Evolutionary conservation across 2,113 vertebrate genomes (phyloP).

Genomic region (Xyliphius kryptos): DNA sequence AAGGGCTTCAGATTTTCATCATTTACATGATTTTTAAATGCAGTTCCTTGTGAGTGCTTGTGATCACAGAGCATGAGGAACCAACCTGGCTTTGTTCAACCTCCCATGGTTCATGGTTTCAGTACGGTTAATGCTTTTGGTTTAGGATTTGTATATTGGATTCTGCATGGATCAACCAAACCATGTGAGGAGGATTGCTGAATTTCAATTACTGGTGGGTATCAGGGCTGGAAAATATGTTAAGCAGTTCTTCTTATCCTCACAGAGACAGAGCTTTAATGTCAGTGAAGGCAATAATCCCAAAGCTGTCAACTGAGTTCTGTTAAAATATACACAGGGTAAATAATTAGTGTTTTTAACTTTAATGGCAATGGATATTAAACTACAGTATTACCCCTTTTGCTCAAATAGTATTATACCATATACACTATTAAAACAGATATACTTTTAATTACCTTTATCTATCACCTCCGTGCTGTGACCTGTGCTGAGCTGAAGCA

Average conservation of each 20-base stretch:
- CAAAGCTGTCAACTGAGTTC: too few relatives aligned
- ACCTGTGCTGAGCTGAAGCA: too few relatives aligned
- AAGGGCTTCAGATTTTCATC: too few relatives aligned
- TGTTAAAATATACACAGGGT: too few relatives aligned
- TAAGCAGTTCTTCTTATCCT: slow-evolving; percentile 30
- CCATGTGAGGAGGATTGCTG: slow-evolving; percentile 33
- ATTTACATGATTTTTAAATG: background rate
- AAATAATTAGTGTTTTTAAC: too few relatives aligned
- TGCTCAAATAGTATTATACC: slow-evolving; percentile 13
- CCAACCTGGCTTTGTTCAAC: slow-evolving; percentile 1
- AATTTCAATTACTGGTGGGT: slow-evolving; percentile 37
- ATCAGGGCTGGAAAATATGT: slow-evolving; percentile 20
- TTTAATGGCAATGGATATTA: too few relatives aligned
- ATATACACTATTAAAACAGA: too few relatives aligned
- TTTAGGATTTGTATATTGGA: slow-evolving; percentile 28
- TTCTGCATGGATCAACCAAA: slow-evolving; percentile 34
- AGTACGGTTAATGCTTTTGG: slow-evolving; percentile 29
- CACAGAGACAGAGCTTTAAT: too few relatives aligned
- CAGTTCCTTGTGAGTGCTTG: slow-evolving; percentile 21
- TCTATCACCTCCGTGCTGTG: too few relatives aligned
- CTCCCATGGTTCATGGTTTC: slow-evolving; percentile 19
- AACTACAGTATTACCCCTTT: too few relatives aligned
- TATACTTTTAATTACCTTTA: too few relatives aligned
- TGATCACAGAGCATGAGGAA: slow-evolving; percentile 22
- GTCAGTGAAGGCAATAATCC: too few relatives aligned